A percentile compares a stretch with the other conserved stretches of the same genome.
These are phyloP conservation scores for Plotosus lineatus DNA, from an alignment of 2,113 vertebrate species.

Conservation along the genomic window DNA sequence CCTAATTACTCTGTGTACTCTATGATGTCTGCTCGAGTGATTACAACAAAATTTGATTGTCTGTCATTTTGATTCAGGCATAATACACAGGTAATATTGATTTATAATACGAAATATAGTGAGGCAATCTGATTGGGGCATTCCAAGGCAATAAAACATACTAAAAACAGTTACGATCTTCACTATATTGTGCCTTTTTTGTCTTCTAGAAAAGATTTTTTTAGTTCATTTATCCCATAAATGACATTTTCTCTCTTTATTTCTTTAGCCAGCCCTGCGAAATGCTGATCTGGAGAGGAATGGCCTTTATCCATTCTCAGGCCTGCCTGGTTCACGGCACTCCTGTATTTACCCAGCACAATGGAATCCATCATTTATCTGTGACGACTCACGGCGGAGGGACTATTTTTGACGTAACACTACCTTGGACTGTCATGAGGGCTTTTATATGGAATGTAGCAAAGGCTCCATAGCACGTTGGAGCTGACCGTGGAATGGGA, in stretches of 20 bases:
- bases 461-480: background rate
- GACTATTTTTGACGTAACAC: constrained; percentile 86
- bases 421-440: background rate
- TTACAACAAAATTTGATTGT: too few relatives aligned
- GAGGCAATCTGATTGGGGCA: too few relatives aligned
- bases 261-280: constrained; percentile 77
- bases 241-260: background rate
- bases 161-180: background rate
- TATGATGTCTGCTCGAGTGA: too few relatives aligned
- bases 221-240: background rate
- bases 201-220: background rate
- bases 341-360: constrained; percentile 97
- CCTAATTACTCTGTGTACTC: too few relatives aligned
- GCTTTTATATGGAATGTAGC: constrained; percentile 4
- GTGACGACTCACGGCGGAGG: constrained; percentile 91
- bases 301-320: constrained; percentile 88
- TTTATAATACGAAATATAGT: too few relatives aligned
- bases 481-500: constrained; percentile 20
- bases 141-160: too few relatives aligned
- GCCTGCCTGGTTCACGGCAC: constrained; percentile 91
- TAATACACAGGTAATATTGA: too few relatives aligned
- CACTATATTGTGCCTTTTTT: background rate
- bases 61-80: too few relatives aligned
- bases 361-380: constrained; percentile 94
- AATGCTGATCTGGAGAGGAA: constrained; percentile 93